Evolutionary conservation across 2,888 invertebrate genomes (phyloP).

Genomic region (Adelognathus sp.): DNA sequence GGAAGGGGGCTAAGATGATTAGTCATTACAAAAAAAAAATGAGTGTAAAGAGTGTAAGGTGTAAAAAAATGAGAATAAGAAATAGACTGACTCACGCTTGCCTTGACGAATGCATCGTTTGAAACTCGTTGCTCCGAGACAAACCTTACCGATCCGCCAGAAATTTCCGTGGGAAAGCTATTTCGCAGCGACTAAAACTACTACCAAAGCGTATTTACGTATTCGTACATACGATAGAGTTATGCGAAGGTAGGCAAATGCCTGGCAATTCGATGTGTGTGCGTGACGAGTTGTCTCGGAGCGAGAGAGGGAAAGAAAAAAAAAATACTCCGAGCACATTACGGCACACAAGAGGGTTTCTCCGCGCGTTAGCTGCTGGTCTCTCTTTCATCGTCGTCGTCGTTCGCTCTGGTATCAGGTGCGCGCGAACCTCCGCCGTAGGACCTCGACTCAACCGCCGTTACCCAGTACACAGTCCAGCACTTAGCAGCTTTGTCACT

Average conservation of each 20-base stretch:
- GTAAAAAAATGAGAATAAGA: neutral
- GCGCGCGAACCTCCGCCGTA: conserved; percentile 56
- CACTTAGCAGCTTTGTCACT: conserved; percentile 70
- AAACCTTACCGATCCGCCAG: conserved; percentile 60
- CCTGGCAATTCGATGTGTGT: conserved; percentile 53
- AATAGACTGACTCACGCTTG: neutral
- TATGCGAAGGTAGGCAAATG: conserved; percentile 59
- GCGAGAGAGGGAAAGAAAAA: neutral
- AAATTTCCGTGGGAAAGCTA: conserved; percentile 76
- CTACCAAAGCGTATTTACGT: conserved; percentile 17
- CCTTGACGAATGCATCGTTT: neutral
- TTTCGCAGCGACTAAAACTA: conserved; percentile 34
- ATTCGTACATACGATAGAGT: neutral
- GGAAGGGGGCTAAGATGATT: neutral
- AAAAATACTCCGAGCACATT: neutral
- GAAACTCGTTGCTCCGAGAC: neutral
- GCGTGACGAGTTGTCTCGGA: conserved; percentile 40
- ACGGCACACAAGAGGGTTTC: neutral
- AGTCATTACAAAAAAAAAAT: neutral
- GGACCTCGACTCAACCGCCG: conserved; percentile 46
- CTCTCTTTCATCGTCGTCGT: too few species aligned
- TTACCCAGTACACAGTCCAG: conserved; percentile 67
- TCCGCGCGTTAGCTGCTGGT: neutral
- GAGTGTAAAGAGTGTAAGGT: neutral
- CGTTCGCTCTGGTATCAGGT: conserved; percentile 58